Evolutionary conservation across 2,888 invertebrate genomes (phyloP).

Genomic region (Piscicola geometra): DNA sequence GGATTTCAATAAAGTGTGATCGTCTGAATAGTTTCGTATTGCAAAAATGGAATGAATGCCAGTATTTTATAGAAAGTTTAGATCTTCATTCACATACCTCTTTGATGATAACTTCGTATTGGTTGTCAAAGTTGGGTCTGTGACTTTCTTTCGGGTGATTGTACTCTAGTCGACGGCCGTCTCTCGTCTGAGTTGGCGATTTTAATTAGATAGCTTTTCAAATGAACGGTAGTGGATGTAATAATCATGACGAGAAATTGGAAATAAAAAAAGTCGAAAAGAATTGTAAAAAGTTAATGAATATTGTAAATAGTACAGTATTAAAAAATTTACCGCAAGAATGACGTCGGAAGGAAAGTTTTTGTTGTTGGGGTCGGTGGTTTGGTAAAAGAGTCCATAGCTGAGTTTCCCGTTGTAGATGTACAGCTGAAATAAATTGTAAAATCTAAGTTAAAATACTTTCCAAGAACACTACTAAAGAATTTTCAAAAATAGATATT

Average conservation of each 20-base stretch:
- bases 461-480: background rate
- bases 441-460: background rate
- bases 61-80: too few species aligned
- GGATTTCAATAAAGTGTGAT: background rate
- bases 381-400: background rate
- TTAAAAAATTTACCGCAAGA: slow-evolving; percentile 2
- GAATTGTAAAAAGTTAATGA: too few species aligned
- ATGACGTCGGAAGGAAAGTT: background rate
- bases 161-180: background rate
- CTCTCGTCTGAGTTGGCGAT: background rate
- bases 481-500: background rate
- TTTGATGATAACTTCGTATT: background rate
- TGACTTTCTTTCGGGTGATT: slow-evolving; percentile 3
- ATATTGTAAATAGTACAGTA: background rate
- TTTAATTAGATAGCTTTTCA: too few species aligned
- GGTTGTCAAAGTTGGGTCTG: background rate
- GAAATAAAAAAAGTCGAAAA: too few species aligned
- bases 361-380: background rate
- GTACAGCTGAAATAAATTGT: background rate
- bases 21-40: background rate
- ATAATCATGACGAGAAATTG: too few species aligned
- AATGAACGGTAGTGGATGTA: too few species aligned
- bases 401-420: slow-evolving; percentile 7
- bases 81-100: background rate
- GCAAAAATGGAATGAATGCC: background rate